A percentile compares a stretch with the other conserved stretches of the same genome.
Conservation (phyloP, 2,797 vertebrate genomes). For the Cynodonichthys magdalenae region DNA sequence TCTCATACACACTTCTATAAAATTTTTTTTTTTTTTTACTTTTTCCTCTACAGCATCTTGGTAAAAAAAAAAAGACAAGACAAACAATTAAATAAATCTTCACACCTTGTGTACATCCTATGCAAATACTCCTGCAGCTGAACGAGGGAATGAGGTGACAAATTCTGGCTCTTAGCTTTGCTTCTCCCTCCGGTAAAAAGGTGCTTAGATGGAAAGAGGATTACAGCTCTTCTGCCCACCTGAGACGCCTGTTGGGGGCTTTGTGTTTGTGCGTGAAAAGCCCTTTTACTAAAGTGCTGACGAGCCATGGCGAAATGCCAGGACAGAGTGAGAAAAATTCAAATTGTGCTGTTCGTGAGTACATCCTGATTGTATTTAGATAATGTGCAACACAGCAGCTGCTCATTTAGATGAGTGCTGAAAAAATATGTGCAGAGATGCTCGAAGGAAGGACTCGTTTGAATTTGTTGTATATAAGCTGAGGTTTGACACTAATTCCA, state of each 20-base stretch:
- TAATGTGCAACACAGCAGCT: slow-evolving; percentile 68
- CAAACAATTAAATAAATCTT: slow-evolving; percentile 66
- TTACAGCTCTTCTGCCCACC: slow-evolving; percentile 75
- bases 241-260: slow-evolving; percentile 72
- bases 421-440: neutral
- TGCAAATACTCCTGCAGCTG: slow-evolving; percentile 59
- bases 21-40: slow-evolving; percentile 10
- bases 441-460: slow-evolving; percentile 10
- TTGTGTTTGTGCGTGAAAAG: slow-evolving; percentile 76
- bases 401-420: slow-evolving; percentile 47
- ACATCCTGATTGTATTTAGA: slow-evolving; percentile 74
- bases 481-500: slow-evolving; percentile 18
- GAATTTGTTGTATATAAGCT: neutral
- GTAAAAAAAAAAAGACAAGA: slow-evolving; percentile 44
- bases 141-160: slow-evolving; percentile 51
- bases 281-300: slow-evolving; percentile 77
- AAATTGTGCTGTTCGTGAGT: slow-evolving; percentile 67
- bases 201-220: slow-evolving; percentile 77
- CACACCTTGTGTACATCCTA: slow-evolving; percentile 47
- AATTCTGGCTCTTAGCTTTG: slow-evolving; percentile 44
- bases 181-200: slow-evolving; percentile 61
- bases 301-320: slow-evolving; percentile 65
- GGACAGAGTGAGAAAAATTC: slow-evolving; percentile 62
- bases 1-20: slow-evolving; percentile 22
- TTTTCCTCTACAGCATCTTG: slow-evolving; percentile 19